Conservation (phyloP, 1,140 invertebrate genomes). For the Leptopilina clavipes region DNA sequence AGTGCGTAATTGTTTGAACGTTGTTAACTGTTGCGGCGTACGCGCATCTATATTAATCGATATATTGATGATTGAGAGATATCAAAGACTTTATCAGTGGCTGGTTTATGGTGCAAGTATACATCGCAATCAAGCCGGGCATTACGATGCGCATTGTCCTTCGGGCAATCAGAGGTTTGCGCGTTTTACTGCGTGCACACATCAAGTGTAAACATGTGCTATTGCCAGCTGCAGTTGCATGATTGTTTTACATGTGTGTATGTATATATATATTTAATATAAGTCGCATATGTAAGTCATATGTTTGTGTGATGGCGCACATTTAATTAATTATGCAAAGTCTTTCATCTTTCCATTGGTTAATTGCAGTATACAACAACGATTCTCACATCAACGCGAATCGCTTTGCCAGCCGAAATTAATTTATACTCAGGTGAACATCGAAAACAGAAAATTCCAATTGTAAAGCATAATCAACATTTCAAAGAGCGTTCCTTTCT, state of each 20-base stretch:
- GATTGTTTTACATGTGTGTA: not conserved
- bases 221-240: conserved; percentile 47
- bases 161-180: conserved; percentile 22
- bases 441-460: not conserved
- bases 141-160: conserved; percentile 18
- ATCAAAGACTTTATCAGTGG: not conserved
- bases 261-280: not conserved
- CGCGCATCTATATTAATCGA: not conserved
- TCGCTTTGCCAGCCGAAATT: not conserved
- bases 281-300: not conserved
- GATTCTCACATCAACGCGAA: conserved; percentile 11
- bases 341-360: conserved; percentile 22
- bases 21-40: not conserved
- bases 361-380: conserved; percentile 18
- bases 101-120: conserved; percentile 5
- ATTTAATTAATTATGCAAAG: conserved; percentile 35
- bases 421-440: not conserved
- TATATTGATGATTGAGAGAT: not conserved
- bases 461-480: not conserved
- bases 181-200: conserved; percentile 3
- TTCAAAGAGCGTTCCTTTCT: too few relatives aligned
- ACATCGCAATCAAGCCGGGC: not conserved
- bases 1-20: too few relatives aligned
- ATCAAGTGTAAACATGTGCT: conserved; percentile 55
- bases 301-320: too few relatives aligned